Conservation (phyloP, 2,888 invertebrate species). For the Limnephilus rhombicus region DNA sequence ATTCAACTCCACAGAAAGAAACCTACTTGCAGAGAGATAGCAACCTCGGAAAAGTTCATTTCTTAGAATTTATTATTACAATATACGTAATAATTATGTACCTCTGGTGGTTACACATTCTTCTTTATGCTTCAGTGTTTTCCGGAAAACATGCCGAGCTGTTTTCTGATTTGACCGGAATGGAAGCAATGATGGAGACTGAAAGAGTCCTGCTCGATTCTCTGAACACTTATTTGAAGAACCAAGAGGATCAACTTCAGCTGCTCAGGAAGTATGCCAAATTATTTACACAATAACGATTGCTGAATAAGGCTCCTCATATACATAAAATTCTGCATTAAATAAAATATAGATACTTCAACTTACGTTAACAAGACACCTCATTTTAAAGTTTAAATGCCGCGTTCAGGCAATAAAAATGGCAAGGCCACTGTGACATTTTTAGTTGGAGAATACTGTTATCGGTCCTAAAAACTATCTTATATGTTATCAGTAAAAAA, state of each 20-base stretch:
- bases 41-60: neutral
- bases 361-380: neutral
- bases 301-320: neutral
- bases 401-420: neutral
- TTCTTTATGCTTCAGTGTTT: neutral
- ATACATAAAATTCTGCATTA: neutral
- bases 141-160: slow-evolving; percentile 78
- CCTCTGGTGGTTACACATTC: neutral
- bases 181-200: slow-evolving; percentile 93
- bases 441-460: neutral
- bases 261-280: slow-evolving; percentile 84
- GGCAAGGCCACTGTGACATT: neutral
- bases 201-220: slow-evolving; percentile 92
- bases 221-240: slow-evolving; percentile 88
- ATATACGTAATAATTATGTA: neutral
- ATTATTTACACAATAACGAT: neutral
- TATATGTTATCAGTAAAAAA: neutral
- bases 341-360: neutral
- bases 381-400: neutral
- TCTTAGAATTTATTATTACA: neutral
- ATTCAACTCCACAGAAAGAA: neutral
- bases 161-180: slow-evolving; percentile 95
- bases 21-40: neutral
- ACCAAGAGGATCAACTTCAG: slow-evolving; percentile 89
- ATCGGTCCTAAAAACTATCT: neutral